Evolutionary conservation across 1,140 invertebrate species (phyloP), one percentile per base, ranked within the genome.

Genomic region (Drosophila pseudoobscura): DNA sequence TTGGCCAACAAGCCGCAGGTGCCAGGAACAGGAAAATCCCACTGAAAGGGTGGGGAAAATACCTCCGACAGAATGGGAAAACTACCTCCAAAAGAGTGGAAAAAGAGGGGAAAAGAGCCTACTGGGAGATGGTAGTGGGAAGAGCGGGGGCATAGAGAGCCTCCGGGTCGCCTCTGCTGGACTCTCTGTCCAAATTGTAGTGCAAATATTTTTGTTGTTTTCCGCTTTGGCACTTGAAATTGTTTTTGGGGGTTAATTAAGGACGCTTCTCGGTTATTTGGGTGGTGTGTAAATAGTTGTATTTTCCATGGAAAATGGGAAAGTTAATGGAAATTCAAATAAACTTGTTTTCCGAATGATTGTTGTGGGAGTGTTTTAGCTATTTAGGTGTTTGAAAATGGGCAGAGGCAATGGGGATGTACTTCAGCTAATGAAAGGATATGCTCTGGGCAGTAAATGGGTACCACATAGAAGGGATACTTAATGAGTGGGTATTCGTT

Each of bases 41-140:
- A 22, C 26, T 20, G 65, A 69, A 74, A 78, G 65, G 70, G 50
- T 56, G 60, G 52, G 65, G 72, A 49, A 78, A 78, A 71, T 75
- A 80, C 61, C 64, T 80, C 52, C 53, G 24, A 3, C 3, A n/a
- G 50, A 13, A 5, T 39, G 35, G 35, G 35, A 13, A 39, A 39
- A 39, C 35, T 39, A 39, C 35, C 11, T 1, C 11, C 3, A 4
- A 39, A 39, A 5, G 35, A 35, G 31, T 35, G 31, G 9, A 3
- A 11, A 4, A 35, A 11, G 1, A 39, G 11, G 13, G 3, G 35
- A 13, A 8, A 39, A 13, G 11, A 39, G 35, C 31, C 3, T 13
- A 35, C 6, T 29, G 29, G 13, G 49, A 35, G 15, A n/a, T 22
- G 31, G 31, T 9, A 39, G 35, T 13, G 11, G 13, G 49, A 39